Conservation (phyloP, 2,113 vertebrate genomes). For the Erythrolamprus reginae region DNA sequence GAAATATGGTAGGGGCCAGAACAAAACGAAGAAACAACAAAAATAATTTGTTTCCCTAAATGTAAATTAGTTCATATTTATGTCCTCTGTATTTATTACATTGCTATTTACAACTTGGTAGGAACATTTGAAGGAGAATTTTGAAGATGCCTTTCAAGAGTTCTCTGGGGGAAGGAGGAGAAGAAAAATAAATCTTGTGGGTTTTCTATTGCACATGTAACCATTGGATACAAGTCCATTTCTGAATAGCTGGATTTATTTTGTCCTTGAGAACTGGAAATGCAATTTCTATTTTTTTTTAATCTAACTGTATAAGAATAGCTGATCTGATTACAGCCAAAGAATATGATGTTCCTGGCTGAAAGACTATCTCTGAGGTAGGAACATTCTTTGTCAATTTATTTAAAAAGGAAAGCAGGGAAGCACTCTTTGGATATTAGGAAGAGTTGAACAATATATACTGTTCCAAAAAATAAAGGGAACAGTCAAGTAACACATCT, state of each 20-base stretch:
- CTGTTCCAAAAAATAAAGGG: no score
- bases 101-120: background rate
- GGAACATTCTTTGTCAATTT: background rate
- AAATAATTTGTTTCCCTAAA: background rate
- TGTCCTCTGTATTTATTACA: background rate
- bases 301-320: background rate
- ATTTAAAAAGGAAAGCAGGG: background rate
- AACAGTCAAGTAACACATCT: no score
- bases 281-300: background rate
- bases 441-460: background rate
- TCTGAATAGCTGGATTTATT: background rate
- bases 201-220: background rate
- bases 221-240: background rate
- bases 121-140: background rate
- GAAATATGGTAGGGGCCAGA: background rate
- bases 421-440: background rate
- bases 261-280: background rate
- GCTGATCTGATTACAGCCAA: background rate
- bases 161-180: no score
- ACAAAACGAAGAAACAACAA: background rate
- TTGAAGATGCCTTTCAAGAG: background rate
- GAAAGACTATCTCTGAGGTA: background rate
- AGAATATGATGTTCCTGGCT: background rate
- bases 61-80: background rate
- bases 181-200: background rate